These are phyloP conservation scores for Hoplias malabaricus DNA, from an alignment of 2,113 vertebrate genomes.

Conservation along the genomic window DNA sequence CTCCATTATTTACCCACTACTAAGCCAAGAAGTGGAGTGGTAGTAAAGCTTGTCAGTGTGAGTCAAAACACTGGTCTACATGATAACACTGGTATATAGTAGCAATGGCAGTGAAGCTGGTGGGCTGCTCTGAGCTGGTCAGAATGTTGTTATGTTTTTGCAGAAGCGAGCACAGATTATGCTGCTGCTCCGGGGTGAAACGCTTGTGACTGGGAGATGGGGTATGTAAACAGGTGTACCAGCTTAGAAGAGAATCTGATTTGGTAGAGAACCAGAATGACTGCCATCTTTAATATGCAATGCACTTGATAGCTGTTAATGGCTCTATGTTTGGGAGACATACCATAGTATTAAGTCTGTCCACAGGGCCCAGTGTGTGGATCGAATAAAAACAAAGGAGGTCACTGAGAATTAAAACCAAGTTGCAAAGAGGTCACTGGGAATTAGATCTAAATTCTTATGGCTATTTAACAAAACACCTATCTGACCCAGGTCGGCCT, in stretches of 20 bases:
- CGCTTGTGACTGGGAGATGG: slow-evolving; percentile 56
- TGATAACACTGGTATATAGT: neutral
- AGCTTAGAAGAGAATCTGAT: slow-evolving; percentile 57
- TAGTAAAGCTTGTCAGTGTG: no score
- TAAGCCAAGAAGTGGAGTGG: no score
- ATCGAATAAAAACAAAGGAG: slow-evolving; percentile 11
- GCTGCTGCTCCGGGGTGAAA: slow-evolving; percentile 35
- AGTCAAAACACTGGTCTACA: neutral
- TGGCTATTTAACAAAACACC: neutral
- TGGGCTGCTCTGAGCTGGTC: neutral
- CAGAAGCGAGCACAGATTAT: neutral
- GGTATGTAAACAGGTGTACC: slow-evolving; percentile 71
- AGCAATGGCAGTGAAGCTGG: neutral
- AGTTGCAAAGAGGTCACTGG: neutral
- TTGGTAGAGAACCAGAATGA: slow-evolving; percentile 52
- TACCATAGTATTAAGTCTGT: slow-evolving; percentile 33
- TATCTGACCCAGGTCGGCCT: neutral
- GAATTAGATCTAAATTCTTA: neutral
- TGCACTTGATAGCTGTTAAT: slow-evolving; percentile 53
- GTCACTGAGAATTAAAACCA: neutral
- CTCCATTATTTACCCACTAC: neutral
- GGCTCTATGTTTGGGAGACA: slow-evolving; percentile 36
- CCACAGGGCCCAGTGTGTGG: slow-evolving; percentile 9
- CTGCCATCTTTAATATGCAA: slow-evolving; percentile 51
- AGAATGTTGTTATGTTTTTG: neutral